A percentile compares a stretch with the other conserved stretches of the same genome.
These are phyloP conservation scores for Acanthurus leucopareius DNA, from an alignment of 2,797 vertebrate genomes.

Conservation along the genomic window DNA sequence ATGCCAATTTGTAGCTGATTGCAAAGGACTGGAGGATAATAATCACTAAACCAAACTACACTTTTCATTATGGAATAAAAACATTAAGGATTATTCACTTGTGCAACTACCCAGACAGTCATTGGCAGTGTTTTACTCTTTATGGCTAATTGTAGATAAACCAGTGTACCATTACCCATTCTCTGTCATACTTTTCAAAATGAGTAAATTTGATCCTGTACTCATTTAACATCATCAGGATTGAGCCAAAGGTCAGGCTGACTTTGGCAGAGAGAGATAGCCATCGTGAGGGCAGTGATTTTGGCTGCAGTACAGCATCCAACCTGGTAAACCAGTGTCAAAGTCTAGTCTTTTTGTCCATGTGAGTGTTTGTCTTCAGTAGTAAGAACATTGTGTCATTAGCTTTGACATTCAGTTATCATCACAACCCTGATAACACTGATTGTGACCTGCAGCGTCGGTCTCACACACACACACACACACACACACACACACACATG, in stretches of 20 bases:
- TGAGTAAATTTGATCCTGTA: not conserved
- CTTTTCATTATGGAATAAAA: not conserved
- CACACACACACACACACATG: not conserved
- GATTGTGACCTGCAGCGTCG: conserved; percentile 33
- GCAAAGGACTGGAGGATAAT: not conserved
- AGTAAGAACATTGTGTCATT: conserved; percentile 36
- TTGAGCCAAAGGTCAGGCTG: not conserved
- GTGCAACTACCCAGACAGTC: not conserved
- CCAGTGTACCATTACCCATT: not conserved
- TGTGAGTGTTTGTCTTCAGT: conserved; percentile 36
- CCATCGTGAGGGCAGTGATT: conserved; percentile 41
- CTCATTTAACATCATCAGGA: not conserved
- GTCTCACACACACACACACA: conserved; percentile 32
- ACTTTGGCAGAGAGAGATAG: not conserved
- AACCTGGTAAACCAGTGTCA: conserved; percentile 26
- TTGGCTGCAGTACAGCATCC: conserved; percentile 22
- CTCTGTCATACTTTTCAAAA: not conserved
- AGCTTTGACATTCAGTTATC: conserved; percentile 38
- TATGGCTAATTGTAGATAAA: not conserved
- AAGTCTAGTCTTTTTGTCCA: conserved; percentile 46
- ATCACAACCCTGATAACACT: conserved; percentile 51
- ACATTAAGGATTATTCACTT: not conserved
- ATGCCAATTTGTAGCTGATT: not conserved
- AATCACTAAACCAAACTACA: not conserved
- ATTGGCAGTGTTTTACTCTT: not conserved